Base-by-base conservation (phyloP, 1,140 invertebrate genomes). In the Papilio dardanus region DNA sequence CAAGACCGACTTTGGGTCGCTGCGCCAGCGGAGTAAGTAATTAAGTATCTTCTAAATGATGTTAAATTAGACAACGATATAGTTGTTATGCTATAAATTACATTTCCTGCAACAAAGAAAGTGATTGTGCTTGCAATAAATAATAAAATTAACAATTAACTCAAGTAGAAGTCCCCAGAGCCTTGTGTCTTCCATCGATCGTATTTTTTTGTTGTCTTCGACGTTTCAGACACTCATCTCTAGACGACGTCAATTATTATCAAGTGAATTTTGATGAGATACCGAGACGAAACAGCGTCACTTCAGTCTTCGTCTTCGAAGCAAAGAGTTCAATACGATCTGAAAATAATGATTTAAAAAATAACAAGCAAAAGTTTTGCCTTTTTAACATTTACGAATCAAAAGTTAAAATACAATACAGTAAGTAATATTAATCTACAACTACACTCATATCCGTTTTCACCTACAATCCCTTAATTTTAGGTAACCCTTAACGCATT, bases 241-340 rank as follows among this genome's bases (percentile, higher is more conserved):
- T 24, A 10, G 21, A 54, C 50, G 24, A 54, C 19, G 54, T 62
- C 54, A 58, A 58, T 58, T 58, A 58, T 58, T 58, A 58, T 58
- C 21, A 58, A 58, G 21, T 58, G 21, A 58, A 58, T 58, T 24
- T 58, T 58, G 50, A 58, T 58, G 21, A 58, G 50, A 58, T 24
- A 28, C 4, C 21, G 24, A 24, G 24, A 62, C n/a, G 16, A n/a
- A 14, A 46, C 54, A 58, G 50, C 14, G 54, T 21, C 8, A 30
- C 54, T 62, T 62, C 54, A 62, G 54, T 30, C 12, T 30, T 30
- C 24, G 24, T 28, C 54, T 62, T 14, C 54, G 10, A 62, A 28
- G 54, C 24, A 28, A 62, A 24, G 50, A 54, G 50, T 21, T 24
- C 19, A 21, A 28, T 54, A 54, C 8, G 19, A 54, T 62, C 24